These are phyloP conservation scores for Ia io DNA, from an alignment of 2,113 vertebrate genomes.

Conservation along the genomic window DNA sequence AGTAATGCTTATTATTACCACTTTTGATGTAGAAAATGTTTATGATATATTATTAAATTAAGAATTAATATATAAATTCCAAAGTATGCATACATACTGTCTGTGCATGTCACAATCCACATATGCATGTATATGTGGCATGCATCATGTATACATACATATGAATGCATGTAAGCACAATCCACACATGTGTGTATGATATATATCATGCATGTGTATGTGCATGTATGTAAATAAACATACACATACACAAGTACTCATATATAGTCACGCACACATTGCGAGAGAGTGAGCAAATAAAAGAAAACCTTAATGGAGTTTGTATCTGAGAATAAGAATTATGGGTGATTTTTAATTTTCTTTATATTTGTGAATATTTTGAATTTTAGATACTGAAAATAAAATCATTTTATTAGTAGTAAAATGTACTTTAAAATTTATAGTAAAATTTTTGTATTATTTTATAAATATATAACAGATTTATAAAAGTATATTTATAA, in stretches of 20 bases:
- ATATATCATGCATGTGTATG: neutral
- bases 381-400: neutral
- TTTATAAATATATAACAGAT: neutral
- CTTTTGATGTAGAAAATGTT: neutral
- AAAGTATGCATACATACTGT: neutral
- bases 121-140: too few species aligned
- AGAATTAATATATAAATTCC: neutral
- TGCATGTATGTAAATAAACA: neutral
- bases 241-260: neutral
- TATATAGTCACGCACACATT: neutral
- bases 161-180: too few species aligned
- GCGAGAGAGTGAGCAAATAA: neutral
- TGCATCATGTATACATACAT: neutral
- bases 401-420: neutral
- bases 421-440: neutral
- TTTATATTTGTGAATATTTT: neutral
- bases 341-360: neutral
- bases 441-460: neutral
- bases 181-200: neutral
- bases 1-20: neutral
- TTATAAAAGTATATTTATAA: neutral
- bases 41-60: neutral
- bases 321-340: neutral
- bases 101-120: neutral
- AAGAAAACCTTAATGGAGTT: neutral